Evolutionary conservation across 2,797 vertebrate species (phyloP).

Genomic region (Typhlichthys subterraneus): DNA sequence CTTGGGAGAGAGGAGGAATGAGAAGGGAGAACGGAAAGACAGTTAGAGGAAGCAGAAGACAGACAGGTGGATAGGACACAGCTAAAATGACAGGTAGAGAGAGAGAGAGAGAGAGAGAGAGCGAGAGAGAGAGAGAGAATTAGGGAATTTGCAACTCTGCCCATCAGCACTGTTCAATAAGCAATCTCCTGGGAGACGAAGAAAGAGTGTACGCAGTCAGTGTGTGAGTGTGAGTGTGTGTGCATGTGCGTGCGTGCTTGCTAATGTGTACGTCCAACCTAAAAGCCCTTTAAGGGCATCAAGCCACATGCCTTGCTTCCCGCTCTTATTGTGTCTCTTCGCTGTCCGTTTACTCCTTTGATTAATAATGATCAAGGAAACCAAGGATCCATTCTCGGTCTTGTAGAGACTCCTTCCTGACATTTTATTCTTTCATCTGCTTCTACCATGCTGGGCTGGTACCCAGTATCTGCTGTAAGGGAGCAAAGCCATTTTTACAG

Average conservation of each 20-base stretch:
- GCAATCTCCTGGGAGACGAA: conserved; percentile 40
- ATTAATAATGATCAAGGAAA: conserved; percentile 58
- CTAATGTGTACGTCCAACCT: conserved; percentile 29
- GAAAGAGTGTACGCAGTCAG: background rate
- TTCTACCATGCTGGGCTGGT: too few species aligned
- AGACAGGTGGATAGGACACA: conserved; percentile 15
- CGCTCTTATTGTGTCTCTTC: conserved; percentile 41
- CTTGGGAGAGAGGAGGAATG: conserved; percentile 31
- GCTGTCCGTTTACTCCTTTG: conserved; percentile 24
- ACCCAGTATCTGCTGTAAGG: too few species aligned
- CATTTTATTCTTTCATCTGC: too few species aligned
- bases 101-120: conserved; percentile 18
- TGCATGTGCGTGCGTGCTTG: background rate
- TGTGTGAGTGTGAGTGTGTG: background rate
- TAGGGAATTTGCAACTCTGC: conserved; percentile 57
- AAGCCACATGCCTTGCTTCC: conserved; percentile 51
- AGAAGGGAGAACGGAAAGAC: conserved; percentile 9
- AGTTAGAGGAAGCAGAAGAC: background rate
- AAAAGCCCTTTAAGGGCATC: conserved; percentile 55
- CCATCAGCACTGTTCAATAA: conserved; percentile 62
- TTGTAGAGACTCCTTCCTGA: too few species aligned
- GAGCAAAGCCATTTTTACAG: too few species aligned
- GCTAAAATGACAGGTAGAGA: conserved; percentile 25
- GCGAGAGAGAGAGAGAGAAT: conserved; percentile 58
- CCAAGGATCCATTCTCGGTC: conserved; percentile 9